These are phyloP conservation scores for Xerus rutilus DNA, from an alignment of 2,797 vertebrate genomes.

Conservation along the genomic window DNA sequence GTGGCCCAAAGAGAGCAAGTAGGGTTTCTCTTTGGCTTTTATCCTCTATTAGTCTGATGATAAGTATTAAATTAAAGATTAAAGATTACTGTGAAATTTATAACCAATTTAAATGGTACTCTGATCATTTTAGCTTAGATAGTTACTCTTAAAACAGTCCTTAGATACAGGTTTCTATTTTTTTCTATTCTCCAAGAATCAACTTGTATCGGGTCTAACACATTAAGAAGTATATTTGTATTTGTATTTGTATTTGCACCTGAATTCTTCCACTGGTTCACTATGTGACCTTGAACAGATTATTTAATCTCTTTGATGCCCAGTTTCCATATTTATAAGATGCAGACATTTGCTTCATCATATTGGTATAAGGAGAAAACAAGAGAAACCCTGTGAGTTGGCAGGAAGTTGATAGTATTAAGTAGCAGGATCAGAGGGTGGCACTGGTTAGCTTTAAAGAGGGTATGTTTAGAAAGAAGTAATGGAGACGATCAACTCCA, in stretches of 20 bases:
- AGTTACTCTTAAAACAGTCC: neutral
- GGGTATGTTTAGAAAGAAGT: neutral
- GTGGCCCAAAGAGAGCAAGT: neutral
- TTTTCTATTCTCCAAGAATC: neutral
- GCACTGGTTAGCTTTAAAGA: neutral
- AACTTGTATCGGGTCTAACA: neutral
- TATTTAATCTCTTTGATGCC: too few species aligned
- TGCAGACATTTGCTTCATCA: conserved; percentile 20
- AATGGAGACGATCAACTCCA: neutral
- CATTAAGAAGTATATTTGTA: neutral
- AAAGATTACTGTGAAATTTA: neutral
- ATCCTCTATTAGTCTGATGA: neutral
- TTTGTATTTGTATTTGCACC: neutral
- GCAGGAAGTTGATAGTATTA: neutral
- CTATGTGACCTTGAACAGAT: neutral
- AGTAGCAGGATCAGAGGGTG: neutral
- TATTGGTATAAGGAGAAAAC: neutral
- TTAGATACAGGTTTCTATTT: neutral
- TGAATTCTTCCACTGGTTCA: neutral
- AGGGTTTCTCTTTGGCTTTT: neutral
- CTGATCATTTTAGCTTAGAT: neutral
- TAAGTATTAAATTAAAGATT: neutral
- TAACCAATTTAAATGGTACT: neutral
- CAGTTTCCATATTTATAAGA: neutral
- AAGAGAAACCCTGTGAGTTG: neutral